Evolutionary conservation across 2,113 vertebrate genomes (phyloP).

Genomic region (Ondatra zibethicus): DNA sequence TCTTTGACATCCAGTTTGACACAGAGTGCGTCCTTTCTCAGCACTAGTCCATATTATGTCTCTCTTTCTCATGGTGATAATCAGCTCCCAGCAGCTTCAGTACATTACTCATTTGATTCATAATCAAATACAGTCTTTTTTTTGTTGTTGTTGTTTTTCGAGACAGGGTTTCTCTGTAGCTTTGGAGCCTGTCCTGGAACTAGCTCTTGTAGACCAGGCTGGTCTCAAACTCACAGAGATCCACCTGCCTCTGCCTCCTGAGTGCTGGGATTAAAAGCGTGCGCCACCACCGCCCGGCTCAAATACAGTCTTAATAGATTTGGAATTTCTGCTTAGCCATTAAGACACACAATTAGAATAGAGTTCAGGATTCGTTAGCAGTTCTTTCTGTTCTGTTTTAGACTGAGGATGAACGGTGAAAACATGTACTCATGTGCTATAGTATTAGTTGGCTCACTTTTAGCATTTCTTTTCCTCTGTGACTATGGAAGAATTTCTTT

Average conservation of each 20-base stretch:
- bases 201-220: no score
- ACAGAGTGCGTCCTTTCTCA: neutral
- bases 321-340: neutral
- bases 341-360: neutral
- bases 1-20: constrained; percentile 14
- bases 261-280: no score
- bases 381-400: neutral
- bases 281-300: no score
- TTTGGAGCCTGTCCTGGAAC: no score
- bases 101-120: neutral
- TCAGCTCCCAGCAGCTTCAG: neutral
- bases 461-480: constrained; percentile 43
- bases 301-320: neutral
- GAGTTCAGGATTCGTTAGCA: neutral
- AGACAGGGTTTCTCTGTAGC: no score
- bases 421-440: neutral
- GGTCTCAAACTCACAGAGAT: no score
- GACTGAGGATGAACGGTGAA: neutral
- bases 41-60: neutral
- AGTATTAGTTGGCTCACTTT: neutral
- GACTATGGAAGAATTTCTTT: neutral
- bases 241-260: no score
- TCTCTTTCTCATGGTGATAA: neutral
- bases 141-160: no score
- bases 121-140: neutral